Evolutionary conservation across 2,113 vertebrate genomes (phyloP).

Genomic region (Formicarius rufipectus): DNA sequence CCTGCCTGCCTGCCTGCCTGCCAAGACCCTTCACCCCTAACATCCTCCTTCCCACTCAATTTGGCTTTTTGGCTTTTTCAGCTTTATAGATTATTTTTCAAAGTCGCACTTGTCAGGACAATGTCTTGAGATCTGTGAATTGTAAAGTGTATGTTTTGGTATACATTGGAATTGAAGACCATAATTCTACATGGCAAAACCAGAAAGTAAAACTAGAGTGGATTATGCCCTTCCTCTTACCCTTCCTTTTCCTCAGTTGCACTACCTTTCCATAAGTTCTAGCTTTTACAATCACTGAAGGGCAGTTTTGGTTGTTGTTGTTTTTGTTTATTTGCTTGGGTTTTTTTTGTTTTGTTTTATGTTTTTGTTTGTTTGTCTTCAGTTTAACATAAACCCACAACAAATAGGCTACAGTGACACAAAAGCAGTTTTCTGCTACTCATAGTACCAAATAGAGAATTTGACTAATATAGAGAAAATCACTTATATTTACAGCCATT

Average conservation of each 20-base stretch:
- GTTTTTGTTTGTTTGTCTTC: not conserved
- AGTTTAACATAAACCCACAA: not conserved
- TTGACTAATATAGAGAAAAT: not conserved
- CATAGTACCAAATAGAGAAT: not conserved
- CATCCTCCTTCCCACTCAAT: fast-evolving
- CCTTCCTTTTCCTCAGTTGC: not conserved
- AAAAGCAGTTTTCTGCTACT: slow-evolving; percentile 7
- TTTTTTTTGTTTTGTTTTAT: too few relatives aligned
- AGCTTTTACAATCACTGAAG: not conserved
- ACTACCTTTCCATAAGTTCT: not conserved
- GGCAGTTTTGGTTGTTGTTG: too few relatives aligned
- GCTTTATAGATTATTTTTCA: not conserved
- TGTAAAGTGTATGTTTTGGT: not conserved
- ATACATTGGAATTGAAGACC: not conserved
- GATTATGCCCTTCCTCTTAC: not conserved
- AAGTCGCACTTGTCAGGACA: not conserved
- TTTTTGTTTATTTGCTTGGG: not conserved
- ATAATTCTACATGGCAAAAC: not conserved
- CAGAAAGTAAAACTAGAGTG: not conserved
- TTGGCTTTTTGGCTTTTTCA: not conserved
- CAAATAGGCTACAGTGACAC: not conserved
- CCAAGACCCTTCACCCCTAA: fast-evolving
- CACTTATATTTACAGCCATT: not conserved
- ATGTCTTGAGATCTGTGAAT: not conserved
- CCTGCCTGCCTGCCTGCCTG: too few relatives aligned